Evolutionary conservation across 37 sponge, comb jelly and placozoan genomes (phyloP).

Genomic region (Theonella swinhoei): DNA sequence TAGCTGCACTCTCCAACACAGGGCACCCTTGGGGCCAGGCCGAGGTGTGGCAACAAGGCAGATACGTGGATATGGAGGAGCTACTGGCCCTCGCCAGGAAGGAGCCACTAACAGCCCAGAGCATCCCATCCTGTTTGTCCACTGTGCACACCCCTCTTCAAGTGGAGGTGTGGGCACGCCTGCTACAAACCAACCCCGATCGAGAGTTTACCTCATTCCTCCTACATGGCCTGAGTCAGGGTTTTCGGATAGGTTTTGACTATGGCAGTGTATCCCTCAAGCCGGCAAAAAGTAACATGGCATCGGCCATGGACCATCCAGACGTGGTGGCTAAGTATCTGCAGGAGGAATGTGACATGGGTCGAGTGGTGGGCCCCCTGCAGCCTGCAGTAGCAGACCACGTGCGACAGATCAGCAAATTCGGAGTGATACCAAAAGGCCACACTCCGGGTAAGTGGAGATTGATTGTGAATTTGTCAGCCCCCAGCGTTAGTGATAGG

Average conservation of each 20-base stretch:
- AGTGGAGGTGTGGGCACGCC: neutral
- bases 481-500: slow-evolving; percentile 46
- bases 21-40: neutral
- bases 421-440: slow-evolving; percentile 39
- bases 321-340: slow-evolving; percentile 38
- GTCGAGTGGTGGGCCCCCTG: slow-evolving; percentile 21
- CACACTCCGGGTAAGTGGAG: slow-evolving; percentile 33
- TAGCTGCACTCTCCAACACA: too few species aligned
- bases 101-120: neutral
- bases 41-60: neutral
- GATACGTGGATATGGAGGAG: neutral
- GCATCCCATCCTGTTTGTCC: neutral
- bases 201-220: neutral
- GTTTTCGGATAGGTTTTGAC: slow-evolving; percentile 35
- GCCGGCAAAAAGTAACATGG: slow-evolving; percentile 22
- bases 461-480: slow-evolving; percentile 35
- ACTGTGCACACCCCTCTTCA: slow-evolving; percentile 7
- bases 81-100: neutral
- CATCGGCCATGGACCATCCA: slow-evolving; percentile 17
- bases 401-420: slow-evolving; percentile 29
- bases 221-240: neutral
- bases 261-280: neutral
- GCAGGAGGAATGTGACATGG: neutral
- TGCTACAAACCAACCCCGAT: slow-evolving; percentile 1
- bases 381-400: neutral